Base-by-base conservation (phyloP, 2,888 invertebrate species). In the Drosophila ustulata region DNA sequence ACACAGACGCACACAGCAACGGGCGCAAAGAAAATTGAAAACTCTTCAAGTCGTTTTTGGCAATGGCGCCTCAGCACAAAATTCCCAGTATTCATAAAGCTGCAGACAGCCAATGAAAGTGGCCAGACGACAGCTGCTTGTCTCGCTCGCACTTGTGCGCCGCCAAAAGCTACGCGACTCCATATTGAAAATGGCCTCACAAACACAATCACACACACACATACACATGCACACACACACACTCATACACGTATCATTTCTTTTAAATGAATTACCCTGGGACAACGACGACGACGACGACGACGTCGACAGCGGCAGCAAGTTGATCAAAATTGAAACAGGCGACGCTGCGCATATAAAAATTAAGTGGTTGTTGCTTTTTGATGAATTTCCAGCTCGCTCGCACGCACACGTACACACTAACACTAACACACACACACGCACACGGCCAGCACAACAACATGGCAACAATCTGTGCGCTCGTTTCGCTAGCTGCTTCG, bases 301-400 rank as follows among this genome's bases (percentile, higher is more conserved):
- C 25, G 43, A 32, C 56, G 50, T 53, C 43, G 32, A 8, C 43
- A 41, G 30, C 67, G 64, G 67, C 62, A 53, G 34, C 80, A 75
- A 81, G 88, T 88, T 85, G 86, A 83, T 83, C 83, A 84, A 83
- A 83, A 83, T 87, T 88, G 84, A 83, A 83, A 84, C 81, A 87
- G 87, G 76, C 80, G 74, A 75, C 81, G 78, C 67, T 68, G 78
- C 65, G 74, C 85, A 82, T 86, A 85, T 86, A 87, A 88, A 88
- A 88, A 85, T 83, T 87, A 88, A 81, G 85, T 86, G 88, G 84
- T 80, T 80, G 81, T 80, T 78, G 77, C 71, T 84, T 79, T 75
- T 89, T 90, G 90, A 91, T 91, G 90, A 91, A 90, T 91, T 91
- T 91, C 79, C 76, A 71, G 82, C 89, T 88, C 91, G 58, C 79